Conservation (phyloP, 2,113 vertebrate species). For the Micronycteris hirsuta region DNA sequence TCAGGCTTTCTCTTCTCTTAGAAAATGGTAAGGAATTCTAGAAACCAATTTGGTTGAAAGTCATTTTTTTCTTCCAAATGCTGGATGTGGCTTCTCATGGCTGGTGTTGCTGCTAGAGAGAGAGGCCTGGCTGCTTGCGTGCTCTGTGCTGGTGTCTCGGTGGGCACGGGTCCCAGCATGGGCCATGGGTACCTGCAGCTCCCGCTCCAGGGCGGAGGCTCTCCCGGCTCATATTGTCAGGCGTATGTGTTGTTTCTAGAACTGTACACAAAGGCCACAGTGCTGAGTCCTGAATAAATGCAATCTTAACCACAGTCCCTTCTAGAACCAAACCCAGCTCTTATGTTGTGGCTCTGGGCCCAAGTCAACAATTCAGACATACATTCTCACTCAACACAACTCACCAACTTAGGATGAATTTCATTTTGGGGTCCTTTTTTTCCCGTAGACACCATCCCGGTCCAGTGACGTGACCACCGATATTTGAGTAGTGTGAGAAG, state of each 20-base stretch:
- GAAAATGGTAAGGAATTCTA: background rate
- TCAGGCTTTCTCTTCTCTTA: background rate
- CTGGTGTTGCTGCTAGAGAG: background rate
- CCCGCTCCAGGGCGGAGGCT: background rate
- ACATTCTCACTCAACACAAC: background rate
- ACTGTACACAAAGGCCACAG: fast-evolving
- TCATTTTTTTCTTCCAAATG: background rate
- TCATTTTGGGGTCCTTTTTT: background rate
- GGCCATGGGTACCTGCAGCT: background rate
- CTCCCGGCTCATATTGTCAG: background rate
- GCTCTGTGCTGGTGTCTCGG: background rate
- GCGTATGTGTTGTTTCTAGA: background rate
- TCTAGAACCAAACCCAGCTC: background rate
- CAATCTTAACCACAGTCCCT: background rate
- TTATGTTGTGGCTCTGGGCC: background rate
- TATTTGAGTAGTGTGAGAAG: background rate
- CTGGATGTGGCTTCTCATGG: background rate
- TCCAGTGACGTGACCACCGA: background rate
- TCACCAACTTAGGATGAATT: background rate
- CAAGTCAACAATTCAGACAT: background rate
- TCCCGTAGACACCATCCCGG: background rate
- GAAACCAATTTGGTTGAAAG: background rate
- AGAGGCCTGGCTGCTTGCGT: background rate
- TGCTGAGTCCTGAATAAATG: background rate
- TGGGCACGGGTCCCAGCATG: background rate